These are phyloP conservation scores for Macquaria ambigua DNA, from an alignment of 2,113 vertebrate genomes.

Conservation along the genomic window DNA sequence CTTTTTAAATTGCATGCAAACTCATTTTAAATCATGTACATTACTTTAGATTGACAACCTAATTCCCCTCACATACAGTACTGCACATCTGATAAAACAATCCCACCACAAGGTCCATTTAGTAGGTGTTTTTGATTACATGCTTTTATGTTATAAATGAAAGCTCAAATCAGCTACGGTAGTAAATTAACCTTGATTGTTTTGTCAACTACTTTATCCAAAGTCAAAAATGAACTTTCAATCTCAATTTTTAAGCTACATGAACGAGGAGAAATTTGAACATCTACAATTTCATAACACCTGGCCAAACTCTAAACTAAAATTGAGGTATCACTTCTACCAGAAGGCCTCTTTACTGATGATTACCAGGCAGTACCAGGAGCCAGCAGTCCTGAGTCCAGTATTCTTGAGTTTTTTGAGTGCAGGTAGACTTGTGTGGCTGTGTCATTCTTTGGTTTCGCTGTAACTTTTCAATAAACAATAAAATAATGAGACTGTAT, in stretches of 20 bases:
- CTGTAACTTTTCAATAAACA: slow-evolving; percentile 3
- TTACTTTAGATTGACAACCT: not conserved
- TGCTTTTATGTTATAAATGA: not conserved
- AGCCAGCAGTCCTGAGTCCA: too few species aligned
- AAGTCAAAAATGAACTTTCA: not conserved
- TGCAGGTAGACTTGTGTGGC: too few species aligned
- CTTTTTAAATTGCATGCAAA: not conserved
- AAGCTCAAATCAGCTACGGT: not conserved
- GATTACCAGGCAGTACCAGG: not conserved
- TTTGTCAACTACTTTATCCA: not conserved
- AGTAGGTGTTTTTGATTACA: not conserved
- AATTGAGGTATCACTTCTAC: not conserved
- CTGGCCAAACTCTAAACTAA: not conserved
- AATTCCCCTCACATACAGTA: not conserved
- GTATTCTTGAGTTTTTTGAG: too few species aligned
- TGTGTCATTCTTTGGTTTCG: not conserved
- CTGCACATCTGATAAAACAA: not conserved
- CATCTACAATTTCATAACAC: not conserved
- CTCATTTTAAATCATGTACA: not conserved
- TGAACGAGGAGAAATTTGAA: not conserved
- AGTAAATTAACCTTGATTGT: not conserved
- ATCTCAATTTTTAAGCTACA: too few species aligned
- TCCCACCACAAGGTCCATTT: not conserved
- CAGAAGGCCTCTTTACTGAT: not conserved
- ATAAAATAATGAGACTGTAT: not conserved